Evolutionary conservation across 2,888 invertebrate genomes (phyloP).

Genomic region (Eupithecia insigniata): DNA sequence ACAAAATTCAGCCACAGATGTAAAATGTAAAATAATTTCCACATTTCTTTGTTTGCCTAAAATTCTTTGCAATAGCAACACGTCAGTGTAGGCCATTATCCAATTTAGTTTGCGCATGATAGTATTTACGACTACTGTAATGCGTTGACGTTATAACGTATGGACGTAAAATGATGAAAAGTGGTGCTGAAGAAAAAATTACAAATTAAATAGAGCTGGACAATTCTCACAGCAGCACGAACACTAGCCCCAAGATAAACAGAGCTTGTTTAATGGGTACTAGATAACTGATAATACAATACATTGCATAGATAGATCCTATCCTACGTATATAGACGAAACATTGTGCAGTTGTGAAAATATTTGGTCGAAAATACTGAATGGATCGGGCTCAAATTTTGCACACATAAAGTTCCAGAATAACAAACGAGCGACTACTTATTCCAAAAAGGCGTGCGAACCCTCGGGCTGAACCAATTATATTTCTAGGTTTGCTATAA

Average conservation of each 20-base stretch:
- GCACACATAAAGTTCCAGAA: too few species aligned
- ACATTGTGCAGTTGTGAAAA: too few species aligned
- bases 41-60: conserved; percentile 12
- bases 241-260: background rate
- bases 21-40: background rate
- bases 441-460: too few species aligned
- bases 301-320: too few species aligned
- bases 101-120: conserved; percentile 41
- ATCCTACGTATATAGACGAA: too few species aligned
- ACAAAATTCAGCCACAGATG: conserved; percentile 5
- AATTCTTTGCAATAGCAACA: conserved; percentile 31
- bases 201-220: background rate
- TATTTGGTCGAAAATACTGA: too few species aligned
- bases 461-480: too few species aligned
- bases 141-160: conserved; percentile 3
- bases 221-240: background rate
- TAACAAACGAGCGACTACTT: too few species aligned
- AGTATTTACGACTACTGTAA: conserved; percentile 38
- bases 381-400: too few species aligned
- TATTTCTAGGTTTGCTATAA: too few species aligned
- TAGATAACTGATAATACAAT: background rate
- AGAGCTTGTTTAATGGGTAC: background rate
- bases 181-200: background rate
- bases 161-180: conserved; percentile 4
- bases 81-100: conserved; percentile 41